A percentile compares a stretch with the other conserved stretches of the same genome.
Conservation (phyloP, 2,888 invertebrate genomes). For the Actias luna region DNA sequence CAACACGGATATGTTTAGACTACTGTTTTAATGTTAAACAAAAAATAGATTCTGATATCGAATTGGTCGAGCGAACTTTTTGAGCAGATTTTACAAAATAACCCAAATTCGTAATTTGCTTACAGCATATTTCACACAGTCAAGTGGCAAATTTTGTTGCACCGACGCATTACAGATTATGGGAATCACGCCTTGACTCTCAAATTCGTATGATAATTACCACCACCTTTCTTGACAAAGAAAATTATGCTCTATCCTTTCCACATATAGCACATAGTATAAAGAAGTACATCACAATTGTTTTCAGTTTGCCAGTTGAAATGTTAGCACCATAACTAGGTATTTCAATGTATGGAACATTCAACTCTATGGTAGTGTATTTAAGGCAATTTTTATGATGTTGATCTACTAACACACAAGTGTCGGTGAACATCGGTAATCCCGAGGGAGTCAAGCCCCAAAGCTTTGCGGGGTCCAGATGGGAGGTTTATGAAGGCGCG, state of each 20-base stretch:
- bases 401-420: conserved; percentile 50
- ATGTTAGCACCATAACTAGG: conserved; percentile 37
- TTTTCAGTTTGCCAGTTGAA: conserved; percentile 39
- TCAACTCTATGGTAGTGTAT: conserved; percentile 12
- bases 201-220: conserved; percentile 34
- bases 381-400: conserved; percentile 37
- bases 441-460: conserved; percentile 64
- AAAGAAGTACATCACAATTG: conserved; percentile 22
- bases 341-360: conserved; percentile 20
- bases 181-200: conserved; percentile 68
- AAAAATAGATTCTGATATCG: not conserved
- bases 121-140: conserved; percentile 40
- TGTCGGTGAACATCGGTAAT: conserved; percentile 64
- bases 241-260: conserved; percentile 15
- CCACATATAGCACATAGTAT: conserved; percentile 32
- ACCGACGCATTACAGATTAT: conserved; percentile 71
- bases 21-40: too few relatives aligned
- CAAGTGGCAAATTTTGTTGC: conserved; percentile 76
- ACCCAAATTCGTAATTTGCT: conserved; percentile 19
- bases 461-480: conserved; percentile 72
- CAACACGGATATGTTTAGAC: too few relatives aligned
- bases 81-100: not conserved
- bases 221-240: not conserved
- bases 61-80: not conserved
- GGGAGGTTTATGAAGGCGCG: conserved; percentile 75